Conservation (phyloP, 2,797 vertebrate species). For the Sternotherus odoratus region DNA sequence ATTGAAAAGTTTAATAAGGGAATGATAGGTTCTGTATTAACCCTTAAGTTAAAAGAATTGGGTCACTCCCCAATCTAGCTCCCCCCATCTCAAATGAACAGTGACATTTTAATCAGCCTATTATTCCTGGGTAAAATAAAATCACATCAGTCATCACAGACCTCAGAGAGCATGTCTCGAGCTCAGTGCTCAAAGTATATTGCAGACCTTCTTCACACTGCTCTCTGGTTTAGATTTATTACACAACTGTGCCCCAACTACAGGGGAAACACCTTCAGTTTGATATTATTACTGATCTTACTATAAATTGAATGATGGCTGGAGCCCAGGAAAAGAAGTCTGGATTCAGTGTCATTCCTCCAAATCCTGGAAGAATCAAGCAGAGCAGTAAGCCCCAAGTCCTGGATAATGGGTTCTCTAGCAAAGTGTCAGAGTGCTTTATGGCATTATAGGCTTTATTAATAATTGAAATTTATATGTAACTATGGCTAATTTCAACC, state of each 20-base stretch:
- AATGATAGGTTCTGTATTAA: background rate
- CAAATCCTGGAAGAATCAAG: background rate
- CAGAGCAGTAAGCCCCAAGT: background rate
- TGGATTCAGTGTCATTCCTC: background rate
- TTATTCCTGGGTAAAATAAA: background rate
- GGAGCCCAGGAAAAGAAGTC: background rate
- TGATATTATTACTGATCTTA: background rate
- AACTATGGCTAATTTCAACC: background rate
- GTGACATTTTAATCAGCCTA: background rate
- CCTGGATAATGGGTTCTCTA: background rate
- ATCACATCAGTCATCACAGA: conserved; percentile 1
- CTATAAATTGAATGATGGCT: background rate
- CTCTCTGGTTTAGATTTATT: background rate
- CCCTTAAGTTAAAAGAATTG: background rate
- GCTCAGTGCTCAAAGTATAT: background rate
- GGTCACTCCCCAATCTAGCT: background rate
- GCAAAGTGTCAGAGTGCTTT: background rate
- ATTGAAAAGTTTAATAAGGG: background rate
- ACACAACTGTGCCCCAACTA: background rate
- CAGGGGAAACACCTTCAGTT: accelerated
- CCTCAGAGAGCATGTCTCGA: background rate
- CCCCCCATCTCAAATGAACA: background rate
- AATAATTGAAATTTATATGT: background rate
- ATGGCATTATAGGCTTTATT: background rate
- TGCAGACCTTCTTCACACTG: background rate